Conservation (phyloP, 2,797 vertebrate species). For the Characodon lateralis region DNA sequence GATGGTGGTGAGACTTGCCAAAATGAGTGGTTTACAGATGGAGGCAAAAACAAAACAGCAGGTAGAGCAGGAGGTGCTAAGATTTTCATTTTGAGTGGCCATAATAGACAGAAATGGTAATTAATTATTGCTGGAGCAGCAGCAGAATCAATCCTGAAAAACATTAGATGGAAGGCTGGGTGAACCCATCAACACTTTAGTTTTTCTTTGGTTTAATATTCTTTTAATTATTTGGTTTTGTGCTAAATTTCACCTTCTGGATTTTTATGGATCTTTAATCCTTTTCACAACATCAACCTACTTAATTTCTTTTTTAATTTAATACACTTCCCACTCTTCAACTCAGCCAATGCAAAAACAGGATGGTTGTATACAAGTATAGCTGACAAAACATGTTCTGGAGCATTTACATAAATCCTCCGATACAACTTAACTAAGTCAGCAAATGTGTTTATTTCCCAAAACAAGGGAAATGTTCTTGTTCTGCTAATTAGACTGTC, state of each 20-base stretch:
- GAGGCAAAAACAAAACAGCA: background rate
- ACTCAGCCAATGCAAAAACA: background rate
- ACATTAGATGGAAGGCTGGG: background rate
- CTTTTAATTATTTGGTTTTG: too few species aligned
- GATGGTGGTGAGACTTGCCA: background rate
- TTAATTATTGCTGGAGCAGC: background rate
- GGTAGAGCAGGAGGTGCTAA: background rate
- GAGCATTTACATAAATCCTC: background rate
- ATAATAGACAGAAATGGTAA: background rate
- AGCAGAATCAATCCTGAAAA: background rate
- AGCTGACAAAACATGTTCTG: background rate
- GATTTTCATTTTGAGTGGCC: background rate
- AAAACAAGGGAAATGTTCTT: background rate
- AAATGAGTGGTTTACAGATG: background rate
- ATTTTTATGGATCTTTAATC: background rate
- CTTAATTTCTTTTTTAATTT: background rate
- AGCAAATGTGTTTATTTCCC: background rate
- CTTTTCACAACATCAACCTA: background rate
- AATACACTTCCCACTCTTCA: background rate
- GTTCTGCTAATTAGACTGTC: slow-evolving; percentile 1
- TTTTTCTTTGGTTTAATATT: background rate
- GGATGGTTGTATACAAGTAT: background rate
- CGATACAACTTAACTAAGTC: background rate
- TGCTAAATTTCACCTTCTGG: background rate
- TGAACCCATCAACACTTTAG: background rate